Evolutionary conservation across 1,140 invertebrate species (phyloP).

Genomic region (Carposina sasakii): DNA sequence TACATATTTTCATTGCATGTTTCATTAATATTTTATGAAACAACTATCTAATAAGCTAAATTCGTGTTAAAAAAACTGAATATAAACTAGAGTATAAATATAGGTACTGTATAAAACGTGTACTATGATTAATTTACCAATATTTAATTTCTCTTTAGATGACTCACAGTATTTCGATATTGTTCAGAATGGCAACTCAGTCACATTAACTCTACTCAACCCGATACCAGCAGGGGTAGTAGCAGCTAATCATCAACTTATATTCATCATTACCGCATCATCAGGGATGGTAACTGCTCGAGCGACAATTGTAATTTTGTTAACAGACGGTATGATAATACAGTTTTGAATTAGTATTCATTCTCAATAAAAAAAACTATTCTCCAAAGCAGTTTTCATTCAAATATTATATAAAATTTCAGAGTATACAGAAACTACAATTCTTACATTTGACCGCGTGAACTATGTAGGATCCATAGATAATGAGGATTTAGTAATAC

Average conservation of each 20-base stretch:
- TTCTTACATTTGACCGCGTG: conserved; percentile 27
- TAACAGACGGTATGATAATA: conserved; percentile 10
- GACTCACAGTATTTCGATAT: conserved; percentile 20
- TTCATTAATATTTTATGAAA: too few relatives aligned
- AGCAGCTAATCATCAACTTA: conserved; percentile 18
- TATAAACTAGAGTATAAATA: too few relatives aligned
- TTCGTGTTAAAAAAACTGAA: too few relatives aligned
- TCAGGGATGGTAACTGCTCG: neutral
- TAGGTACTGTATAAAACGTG: too few relatives aligned
- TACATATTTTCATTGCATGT: too few relatives aligned
- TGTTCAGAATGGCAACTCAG: conserved; percentile 1
- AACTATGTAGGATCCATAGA: conserved; percentile 28
- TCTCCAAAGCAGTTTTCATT: too few relatives aligned
- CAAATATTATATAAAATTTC: conserved; percentile 4
- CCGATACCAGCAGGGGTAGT: conserved; percentile 17
- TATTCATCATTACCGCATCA: conserved; percentile 11
- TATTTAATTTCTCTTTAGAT: conserved; percentile 9
- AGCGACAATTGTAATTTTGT: conserved; percentile 7
- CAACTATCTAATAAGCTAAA: too few relatives aligned
- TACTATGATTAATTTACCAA: too few relatives aligned
- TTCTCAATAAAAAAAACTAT: too few relatives aligned
- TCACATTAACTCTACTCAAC: conserved; percentile 7
- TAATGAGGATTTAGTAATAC: conserved; percentile 14
- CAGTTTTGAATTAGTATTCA: too few relatives aligned
- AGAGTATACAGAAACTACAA: neutral